Evolutionary conservation across 2,888 invertebrate species (phyloP), one percentile per base, ranked within the genome.

Genomic region (Cybosia mesomella): DNA sequence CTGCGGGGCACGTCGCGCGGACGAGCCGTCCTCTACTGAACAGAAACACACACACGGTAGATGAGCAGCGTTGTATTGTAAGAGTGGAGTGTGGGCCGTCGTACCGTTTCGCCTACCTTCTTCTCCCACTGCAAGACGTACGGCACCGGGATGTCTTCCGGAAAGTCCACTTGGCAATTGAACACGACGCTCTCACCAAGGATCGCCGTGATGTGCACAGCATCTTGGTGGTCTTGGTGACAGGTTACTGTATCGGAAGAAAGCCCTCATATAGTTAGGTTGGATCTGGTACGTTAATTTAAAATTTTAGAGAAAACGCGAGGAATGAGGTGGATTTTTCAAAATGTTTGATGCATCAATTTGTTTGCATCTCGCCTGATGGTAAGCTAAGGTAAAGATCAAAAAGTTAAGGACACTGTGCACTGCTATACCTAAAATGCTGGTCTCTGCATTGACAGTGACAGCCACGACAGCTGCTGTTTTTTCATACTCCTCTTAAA

Each of bases 91-190:
- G 93, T 93, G 90, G 92, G 87, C 91, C 96, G 97, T 97, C 98
- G 97, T 98, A 98, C 98, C 98, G 97, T 97, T 96, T 98, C 97
- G 97, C 98, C 97, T 98, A 98, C 98, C 98, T 98, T 98, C 97
- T 99, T 99, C 97, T 98, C 98, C 99, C 99, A 99, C 96, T 98
- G 98, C 95, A 99, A 97, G 96, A 99, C 98, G 96, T 98, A 98
- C 95, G 98, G 98, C 96, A 98, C 98, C 91, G 98, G 98, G 95
- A 98, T 97, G 95, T 98, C 98, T 95, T 98, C 98, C 93, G 98
- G 98, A 95, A 98, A 99, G 95, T 98, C 98, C 95, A 99, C 98
- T 96, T 98, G 98, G 96, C 99, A 99, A 96, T 98, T 98, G 96
- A 99, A 98, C 92, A 99, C 98, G 95, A 99, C 98, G 93, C 98